These are phyloP conservation scores for Brachyhypopomus gauderio DNA, from an alignment of 2,113 vertebrate genomes.

Conservation along the genomic window DNA sequence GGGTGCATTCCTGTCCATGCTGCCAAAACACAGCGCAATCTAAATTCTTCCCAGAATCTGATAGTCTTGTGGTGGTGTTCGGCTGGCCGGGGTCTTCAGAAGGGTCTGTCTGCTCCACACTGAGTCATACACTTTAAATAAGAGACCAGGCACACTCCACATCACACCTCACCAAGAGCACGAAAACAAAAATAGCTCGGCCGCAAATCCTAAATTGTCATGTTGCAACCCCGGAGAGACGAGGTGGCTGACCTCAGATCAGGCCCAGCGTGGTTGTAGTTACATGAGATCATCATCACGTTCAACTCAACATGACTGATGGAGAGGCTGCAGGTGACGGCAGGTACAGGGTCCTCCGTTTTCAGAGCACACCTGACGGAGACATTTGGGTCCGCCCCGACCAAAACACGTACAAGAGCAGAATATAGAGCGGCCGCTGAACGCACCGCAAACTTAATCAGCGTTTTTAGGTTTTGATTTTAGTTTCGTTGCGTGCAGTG, in stretches of 20 bases:
- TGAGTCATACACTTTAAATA: slow-evolving; percentile 27
- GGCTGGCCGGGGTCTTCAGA: background rate
- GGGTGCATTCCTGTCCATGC: slow-evolving; percentile 43
- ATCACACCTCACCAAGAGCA: slow-evolving; percentile 8
- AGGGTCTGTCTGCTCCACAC: background rate
- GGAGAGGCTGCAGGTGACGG: too few species aligned
- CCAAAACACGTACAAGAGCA: too few species aligned
- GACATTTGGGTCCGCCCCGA: too few species aligned
- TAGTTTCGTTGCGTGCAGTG: too few species aligned
- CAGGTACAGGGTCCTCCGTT: too few species aligned
- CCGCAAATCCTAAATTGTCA: background rate
- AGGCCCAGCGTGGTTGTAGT: background rate
- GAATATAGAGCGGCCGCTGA: too few species aligned
- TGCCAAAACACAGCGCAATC: slow-evolving; percentile 49
- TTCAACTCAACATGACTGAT: too few species aligned
- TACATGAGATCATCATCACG: too few species aligned
- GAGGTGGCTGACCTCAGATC: background rate
- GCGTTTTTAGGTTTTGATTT: too few species aligned
- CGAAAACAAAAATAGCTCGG: slow-evolving; percentile 25
- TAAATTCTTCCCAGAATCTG: slow-evolving; percentile 56
- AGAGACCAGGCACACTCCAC: background rate
- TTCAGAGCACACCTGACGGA: too few species aligned
- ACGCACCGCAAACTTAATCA: too few species aligned
- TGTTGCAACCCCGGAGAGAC: background rate
- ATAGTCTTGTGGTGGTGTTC: slow-evolving; percentile 20